A percentile compares a stretch with the other conserved stretches of the same genome.
Evolutionary conservation across 2,888 invertebrate genomes (phyloP).

Genomic region (Hanleya hanleyi): DNA sequence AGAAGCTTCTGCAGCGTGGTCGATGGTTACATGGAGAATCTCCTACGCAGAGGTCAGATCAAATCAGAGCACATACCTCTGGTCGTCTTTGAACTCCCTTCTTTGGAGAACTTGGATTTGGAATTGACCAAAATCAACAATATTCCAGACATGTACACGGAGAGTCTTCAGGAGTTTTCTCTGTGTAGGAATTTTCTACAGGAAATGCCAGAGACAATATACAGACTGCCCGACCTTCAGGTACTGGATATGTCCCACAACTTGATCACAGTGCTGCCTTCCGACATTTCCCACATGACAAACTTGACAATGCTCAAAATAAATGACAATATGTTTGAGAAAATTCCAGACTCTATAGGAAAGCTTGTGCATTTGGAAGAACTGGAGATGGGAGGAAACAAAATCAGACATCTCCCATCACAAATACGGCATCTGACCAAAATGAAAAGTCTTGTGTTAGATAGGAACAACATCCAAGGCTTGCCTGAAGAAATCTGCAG

Average conservation of each 20-base stretch:
- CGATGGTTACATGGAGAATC: conserved; percentile 68
- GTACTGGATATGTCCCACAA: conserved; percentile 67
- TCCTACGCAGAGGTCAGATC: conserved; percentile 70
- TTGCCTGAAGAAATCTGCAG: conserved; percentile 67
- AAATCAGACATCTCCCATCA: conserved; percentile 57
- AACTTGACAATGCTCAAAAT: conserved; percentile 57
- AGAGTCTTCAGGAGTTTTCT: conserved; percentile 61
- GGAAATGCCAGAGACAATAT: conserved; percentile 57
- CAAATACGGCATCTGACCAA: conserved; percentile 60
- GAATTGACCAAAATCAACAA: conserved; percentile 71
- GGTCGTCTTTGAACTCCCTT: conserved; percentile 71
- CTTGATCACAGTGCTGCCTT: conserved; percentile 59
- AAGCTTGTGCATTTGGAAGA: conserved; percentile 60
- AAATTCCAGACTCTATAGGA: conserved; percentile 59
- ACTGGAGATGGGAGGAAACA: conserved; percentile 63
- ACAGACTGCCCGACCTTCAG: conserved; percentile 55
- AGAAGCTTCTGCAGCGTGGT: conserved; percentile 66
- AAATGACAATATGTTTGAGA: conserved; percentile 58
- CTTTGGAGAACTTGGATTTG: conserved; percentile 66
- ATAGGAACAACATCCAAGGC: conserved; percentile 57
- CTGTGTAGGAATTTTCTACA: conserved; percentile 67
- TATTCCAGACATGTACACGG: conserved; percentile 64
- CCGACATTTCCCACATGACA: conserved; percentile 57
- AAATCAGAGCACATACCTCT: conserved; percentile 72
- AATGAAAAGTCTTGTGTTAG: conserved; percentile 56